phyloP scores from a whole-genome alignment of 2,888 invertebrate species.

The Yponomeuta malinellus region DNA sequence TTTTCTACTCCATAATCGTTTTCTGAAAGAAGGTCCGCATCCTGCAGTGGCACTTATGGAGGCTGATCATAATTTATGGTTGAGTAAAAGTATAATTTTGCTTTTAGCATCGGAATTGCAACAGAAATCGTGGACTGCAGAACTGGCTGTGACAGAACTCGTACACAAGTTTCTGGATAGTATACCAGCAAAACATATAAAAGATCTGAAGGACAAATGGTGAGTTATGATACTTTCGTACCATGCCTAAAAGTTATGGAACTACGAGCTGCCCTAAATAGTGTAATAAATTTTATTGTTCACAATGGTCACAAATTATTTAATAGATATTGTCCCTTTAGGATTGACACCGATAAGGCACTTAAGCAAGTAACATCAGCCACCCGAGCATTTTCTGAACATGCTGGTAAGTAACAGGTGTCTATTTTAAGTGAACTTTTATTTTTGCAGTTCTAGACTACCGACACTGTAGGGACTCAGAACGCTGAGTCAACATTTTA shows the following conservation, averaged over 20 bases:
- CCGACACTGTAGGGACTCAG: too few species aligned
- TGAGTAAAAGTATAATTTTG: too few species aligned
- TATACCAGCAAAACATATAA: conserved; percentile 74
- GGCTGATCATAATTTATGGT: too few species aligned
- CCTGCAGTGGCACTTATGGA: too few species aligned
- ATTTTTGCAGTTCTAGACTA: too few species aligned
- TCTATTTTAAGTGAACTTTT: neutral
- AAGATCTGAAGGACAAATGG: conserved; percentile 78
- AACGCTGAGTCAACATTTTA: too few species aligned
- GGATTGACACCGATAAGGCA: conserved; percentile 77
- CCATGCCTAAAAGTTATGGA: neutral
- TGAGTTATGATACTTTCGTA: conserved; percentile 22
- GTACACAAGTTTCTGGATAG: conserved; percentile 84
- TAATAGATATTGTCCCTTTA: conserved; percentile 21
- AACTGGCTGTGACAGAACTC: conserved; percentile 85
- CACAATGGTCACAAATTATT: neutral
- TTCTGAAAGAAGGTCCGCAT: too few species aligned
- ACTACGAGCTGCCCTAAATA: too few species aligned
- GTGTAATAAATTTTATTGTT: too few species aligned
- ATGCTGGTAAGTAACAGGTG: conserved; percentile 62
- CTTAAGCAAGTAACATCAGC: conserved; percentile 78
- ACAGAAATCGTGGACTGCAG: conserved; percentile 74
- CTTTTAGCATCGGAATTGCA: conserved; percentile 52
- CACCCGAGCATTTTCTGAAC: conserved; percentile 72
- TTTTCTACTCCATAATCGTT: too few species aligned